Conservation (phyloP, 2,113 vertebrate genomes). For the Oostethus manadensis region DNA sequence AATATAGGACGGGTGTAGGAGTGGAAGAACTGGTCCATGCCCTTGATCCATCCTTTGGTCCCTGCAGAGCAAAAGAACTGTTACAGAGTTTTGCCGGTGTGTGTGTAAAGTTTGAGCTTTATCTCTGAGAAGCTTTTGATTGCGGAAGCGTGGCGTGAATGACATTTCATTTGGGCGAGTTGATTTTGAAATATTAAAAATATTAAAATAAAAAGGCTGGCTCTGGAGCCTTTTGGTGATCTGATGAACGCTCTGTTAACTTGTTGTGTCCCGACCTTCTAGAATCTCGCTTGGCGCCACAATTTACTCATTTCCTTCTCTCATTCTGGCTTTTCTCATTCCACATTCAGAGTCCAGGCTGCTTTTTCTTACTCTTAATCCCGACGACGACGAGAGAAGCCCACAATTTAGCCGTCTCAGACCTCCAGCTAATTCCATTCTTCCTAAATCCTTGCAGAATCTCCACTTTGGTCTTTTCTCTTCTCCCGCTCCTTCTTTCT, state of each 20-base stretch:
- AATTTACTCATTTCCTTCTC: slow-evolving; percentile 27
- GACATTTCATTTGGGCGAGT: slow-evolving; percentile 38
- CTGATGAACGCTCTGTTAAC: slow-evolving; percentile 23
- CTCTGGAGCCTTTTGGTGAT: slow-evolving; percentile 16
- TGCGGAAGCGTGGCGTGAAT: slow-evolving; percentile 39
- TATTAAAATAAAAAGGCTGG: not conserved
- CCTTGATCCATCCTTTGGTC: slow-evolving; percentile 10
- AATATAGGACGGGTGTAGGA: slow-evolving; percentile 2
- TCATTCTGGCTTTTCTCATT: not conserved
- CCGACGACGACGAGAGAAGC: not conserved
- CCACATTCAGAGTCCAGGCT: no score
- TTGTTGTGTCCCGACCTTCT: not conserved
- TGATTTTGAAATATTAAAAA: slow-evolving; percentile 33
- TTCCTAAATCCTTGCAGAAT: not conserved
- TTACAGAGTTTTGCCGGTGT: no score
- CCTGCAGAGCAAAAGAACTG: not conserved
- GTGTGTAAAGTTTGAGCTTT: slow-evolving; percentile 25
- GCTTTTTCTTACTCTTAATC: not conserved
- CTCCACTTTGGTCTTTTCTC: slow-evolving; percentile 2
- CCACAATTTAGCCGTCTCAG: not conserved
- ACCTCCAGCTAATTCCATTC: not conserved
- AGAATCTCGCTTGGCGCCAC: slow-evolving; percentile 1
- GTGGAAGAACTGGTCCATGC: not conserved
- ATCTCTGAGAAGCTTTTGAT: slow-evolving; percentile 55
- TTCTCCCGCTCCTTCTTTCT: slow-evolving; percentile 8